Conservation (phyloP, 2,113 vertebrate genomes). For the Eulemur macaco region DNA sequence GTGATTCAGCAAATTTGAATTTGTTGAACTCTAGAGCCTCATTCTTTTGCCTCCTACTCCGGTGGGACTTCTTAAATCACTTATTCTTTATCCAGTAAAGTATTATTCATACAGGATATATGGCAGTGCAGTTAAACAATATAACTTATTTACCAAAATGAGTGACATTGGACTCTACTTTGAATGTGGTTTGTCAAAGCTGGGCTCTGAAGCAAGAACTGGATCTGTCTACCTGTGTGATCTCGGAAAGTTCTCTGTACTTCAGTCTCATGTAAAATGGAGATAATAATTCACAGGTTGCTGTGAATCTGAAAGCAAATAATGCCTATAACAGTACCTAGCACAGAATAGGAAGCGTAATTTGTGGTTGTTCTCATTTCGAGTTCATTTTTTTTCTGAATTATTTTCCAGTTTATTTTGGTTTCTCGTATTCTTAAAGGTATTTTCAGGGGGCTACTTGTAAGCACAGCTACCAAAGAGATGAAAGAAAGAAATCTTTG, state of each 20-base stretch:
- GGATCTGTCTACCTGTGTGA: not conserved
- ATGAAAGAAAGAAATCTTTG: not conserved
- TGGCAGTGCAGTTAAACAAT: not conserved
- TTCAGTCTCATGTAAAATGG: not conserved
- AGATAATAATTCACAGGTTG: not conserved
- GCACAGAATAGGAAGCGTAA: not conserved
- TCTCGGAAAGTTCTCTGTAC: not conserved
- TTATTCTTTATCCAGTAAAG: not conserved
- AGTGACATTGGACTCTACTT: not conserved
- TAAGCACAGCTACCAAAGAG: not conserved
- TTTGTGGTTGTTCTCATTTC: not conserved
- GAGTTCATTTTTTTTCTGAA: conserved; percentile 25
- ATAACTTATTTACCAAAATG: not conserved
- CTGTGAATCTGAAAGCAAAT: not conserved
- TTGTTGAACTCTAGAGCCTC: not conserved
- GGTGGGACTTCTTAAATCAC: not conserved
- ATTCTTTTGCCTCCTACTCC: not conserved
- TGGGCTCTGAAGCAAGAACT: not conserved
- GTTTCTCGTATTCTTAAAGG: not conserved
- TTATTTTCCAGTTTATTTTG: not conserved
- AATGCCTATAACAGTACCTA: not conserved
- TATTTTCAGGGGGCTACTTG: not conserved
- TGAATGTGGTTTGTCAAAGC: not conserved
- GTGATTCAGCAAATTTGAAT: not conserved
- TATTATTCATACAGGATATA: not conserved